Percentiles rank a stretch among this genome's conserved stretches.
Evolutionary conservation across 2,797 vertebrate species (phyloP).

Genomic region (Hypotaenidia okinawae): DNA sequence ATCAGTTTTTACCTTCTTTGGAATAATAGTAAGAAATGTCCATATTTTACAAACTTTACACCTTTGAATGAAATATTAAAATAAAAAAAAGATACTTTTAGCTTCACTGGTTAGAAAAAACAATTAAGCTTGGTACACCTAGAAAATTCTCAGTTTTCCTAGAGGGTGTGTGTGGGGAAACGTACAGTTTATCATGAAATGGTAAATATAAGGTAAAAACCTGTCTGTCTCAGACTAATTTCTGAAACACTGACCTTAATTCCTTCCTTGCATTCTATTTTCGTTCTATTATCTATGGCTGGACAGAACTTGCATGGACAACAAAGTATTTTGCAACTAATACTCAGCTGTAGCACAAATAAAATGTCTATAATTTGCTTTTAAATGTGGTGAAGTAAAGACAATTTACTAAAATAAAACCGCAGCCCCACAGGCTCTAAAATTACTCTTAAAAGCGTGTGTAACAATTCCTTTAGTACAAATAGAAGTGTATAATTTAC

Average conservation of each 20-base stretch:
- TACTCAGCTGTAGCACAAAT: background rate
- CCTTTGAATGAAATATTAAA: background rate
- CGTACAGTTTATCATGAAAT: background rate
- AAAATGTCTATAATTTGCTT: background rate
- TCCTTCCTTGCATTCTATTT: background rate
- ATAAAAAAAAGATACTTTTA: background rate
- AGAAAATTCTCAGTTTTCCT: background rate
- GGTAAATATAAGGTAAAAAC: background rate
- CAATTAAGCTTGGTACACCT: background rate
- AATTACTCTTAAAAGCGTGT: background rate
- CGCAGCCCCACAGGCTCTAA: background rate
- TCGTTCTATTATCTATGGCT: background rate
- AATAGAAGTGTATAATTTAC: background rate
- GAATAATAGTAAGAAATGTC: background rate
- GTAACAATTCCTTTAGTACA: background rate
- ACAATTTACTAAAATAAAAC: background rate
- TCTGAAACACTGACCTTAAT: background rate
- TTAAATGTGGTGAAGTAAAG: background rate
- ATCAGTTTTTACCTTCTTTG: background rate
- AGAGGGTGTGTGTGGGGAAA: background rate
- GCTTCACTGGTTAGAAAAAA: background rate
- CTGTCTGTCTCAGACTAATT: background rate
- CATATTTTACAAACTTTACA: background rate
- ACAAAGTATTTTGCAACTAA: background rate
- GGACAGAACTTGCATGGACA: background rate